Evolutionary conservation across 2,113 vertebrate species (phyloP), one percentile per base, ranked within the genome.

Genomic region (Pelvicachromis taeniatus): DNA sequence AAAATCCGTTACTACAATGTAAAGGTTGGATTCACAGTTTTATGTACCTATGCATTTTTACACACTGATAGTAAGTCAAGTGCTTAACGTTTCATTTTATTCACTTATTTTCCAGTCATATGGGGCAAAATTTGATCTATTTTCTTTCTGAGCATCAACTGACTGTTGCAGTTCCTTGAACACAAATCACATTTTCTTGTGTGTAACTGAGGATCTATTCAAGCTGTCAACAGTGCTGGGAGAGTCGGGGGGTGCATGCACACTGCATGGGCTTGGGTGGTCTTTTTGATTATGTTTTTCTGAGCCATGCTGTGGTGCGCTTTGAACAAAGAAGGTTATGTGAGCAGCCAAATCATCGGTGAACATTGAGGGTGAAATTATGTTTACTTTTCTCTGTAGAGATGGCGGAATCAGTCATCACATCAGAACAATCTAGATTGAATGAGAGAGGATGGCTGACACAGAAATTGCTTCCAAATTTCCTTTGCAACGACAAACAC

Each of bases 251-350:
- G 31, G 35, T 42, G 70, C 23, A 9, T 91, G 84, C 17, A 9
- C 56, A 26, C 58, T 31, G 85, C 81, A 16, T 86, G 70, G 56
- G 53, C 35, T 40, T 19, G 4, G 45, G 58, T 33, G 29, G 17
- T 29, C 48, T 29, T 45, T 86, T 73, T 82, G 73, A 88, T 77
- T 6, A 65, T 70, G 38, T 58, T 45, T 65, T 77, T 78, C 77
- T 55, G 45, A 75, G 84, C 45, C 13, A n/a, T 54, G 7, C 81
- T 81, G 85, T 77, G 38, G 52, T 77, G 59, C 1, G 48, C 54
- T 10, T 54, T 7, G 54, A 87, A 88, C 77, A 89, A 88, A 90
- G 29, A 13, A 70, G 80, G 68, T 90, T 79, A 85, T 19, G 35
- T 54, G 50, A 77, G 68, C 75, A 77, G 84, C 11, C 55, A 45